Evolutionary conservation across 2,888 invertebrate genomes (phyloP).

Genomic region (Ferdinandea cuprea): DNA sequence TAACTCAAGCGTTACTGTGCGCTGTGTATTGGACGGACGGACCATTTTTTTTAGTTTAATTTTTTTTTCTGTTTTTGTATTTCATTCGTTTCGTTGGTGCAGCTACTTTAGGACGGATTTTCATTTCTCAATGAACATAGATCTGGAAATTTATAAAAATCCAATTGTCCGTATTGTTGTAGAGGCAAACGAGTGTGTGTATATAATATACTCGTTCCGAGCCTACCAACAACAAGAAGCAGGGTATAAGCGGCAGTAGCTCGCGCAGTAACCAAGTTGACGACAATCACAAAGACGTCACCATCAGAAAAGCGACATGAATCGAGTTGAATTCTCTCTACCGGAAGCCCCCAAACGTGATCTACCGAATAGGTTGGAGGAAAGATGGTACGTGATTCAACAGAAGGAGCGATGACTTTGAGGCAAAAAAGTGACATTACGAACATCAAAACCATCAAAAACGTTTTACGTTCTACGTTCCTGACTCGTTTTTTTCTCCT

Average conservation of each 20-base stretch:
- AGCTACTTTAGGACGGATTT: conserved; percentile 72
- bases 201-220: conserved; percentile 27
- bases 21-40: conserved; percentile 52
- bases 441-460: conserved; percentile 75
- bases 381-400: conserved; percentile 75
- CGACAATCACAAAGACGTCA: conserved; percentile 75
- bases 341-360: conserved; percentile 75
- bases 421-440: conserved; percentile 74
- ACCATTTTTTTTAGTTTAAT: conserved; percentile 55
- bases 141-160: conserved; percentile 67
- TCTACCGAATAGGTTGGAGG: conserved; percentile 74
- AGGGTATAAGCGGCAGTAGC: conserved; percentile 10
- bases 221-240: conserved; percentile 32
- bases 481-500: no score
- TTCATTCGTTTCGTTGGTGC: conserved; percentile 41
- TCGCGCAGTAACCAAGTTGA: conserved; percentile 62
- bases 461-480: conserved; percentile 69
- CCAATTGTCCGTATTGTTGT: conserved; percentile 26
- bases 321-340: conserved; percentile 75
- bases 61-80: conserved; percentile 34
- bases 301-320: conserved; percentile 74
- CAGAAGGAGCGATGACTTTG: conserved; percentile 75
- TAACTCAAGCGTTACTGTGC: conserved; percentile 68
- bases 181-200: conserved; percentile 8
- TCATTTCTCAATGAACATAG: conserved; percentile 75